Evolutionary conservation across 1,140 invertebrate species (phyloP).

Genomic region (Periplaneta americana): DNA sequence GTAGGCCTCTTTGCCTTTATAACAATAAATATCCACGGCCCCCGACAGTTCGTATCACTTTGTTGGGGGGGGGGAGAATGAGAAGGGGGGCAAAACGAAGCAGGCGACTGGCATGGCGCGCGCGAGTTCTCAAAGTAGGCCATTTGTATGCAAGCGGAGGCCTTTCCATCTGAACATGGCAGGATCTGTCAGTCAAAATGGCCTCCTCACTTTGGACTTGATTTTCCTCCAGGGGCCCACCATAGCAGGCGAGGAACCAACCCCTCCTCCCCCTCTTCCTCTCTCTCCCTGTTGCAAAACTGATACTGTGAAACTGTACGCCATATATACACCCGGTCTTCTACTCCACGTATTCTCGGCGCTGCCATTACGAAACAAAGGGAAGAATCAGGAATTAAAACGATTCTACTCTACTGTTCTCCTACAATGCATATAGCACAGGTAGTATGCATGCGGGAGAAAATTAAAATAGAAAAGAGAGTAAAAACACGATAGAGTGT

Average conservation of each 20-base stretch:
- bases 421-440: neutral
- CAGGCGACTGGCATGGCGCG: neutral
- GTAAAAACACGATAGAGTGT: neutral
- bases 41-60: slow-evolving; percentile 23
- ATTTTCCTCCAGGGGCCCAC: slow-evolving; percentile 17
- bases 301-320: neutral
- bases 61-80: slow-evolving; percentile 2
- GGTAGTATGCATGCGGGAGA: neutral
- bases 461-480: neutral
- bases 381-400: neutral
- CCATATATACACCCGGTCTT: neutral
- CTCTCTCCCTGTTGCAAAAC: neutral
- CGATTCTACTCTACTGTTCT: neutral
- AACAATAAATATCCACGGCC: slow-evolving; percentile 22
- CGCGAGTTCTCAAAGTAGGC: slow-evolving; percentile 20
- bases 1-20: slow-evolving; percentile 17
- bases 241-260: neutral
- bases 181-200: slow-evolving; percentile 25
- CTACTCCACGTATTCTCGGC: neutral
- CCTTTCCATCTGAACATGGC: slow-evolving; percentile 22
- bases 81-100: neutral
- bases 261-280: too few species aligned
- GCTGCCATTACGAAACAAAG: neutral
- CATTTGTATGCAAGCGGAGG: slow-evolving; percentile 23
- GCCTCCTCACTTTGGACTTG: slow-evolving; percentile 18